Evolutionary conservation across 2,888 invertebrate species (phyloP).

Genomic region (Macrophya annulata): DNA sequence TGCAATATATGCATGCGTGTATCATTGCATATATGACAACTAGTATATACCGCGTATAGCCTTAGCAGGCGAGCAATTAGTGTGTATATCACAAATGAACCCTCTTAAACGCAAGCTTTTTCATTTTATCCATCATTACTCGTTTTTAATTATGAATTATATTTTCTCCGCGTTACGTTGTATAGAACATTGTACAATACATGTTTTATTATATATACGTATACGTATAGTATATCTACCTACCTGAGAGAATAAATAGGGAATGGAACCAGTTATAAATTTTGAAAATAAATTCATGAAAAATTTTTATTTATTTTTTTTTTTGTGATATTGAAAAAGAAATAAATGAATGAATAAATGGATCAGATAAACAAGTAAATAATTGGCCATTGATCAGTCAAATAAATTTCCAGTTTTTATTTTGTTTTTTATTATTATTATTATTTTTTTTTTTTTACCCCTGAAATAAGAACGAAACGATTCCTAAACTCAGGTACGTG

Average conservation of each 20-base stretch:
- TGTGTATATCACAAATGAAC: not conserved
- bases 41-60: constrained; percentile 31
- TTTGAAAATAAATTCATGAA: not conserved
- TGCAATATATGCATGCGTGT: not conserved
- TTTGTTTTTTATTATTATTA: too few species aligned
- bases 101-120: not conserved
- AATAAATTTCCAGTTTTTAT: not conserved
- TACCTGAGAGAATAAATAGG: not conserved
- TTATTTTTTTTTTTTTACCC: not conserved
- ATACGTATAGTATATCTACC: not conserved
- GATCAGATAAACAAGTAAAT: not conserved
- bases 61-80: constrained; percentile 25
- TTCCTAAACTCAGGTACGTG: constrained; percentile 30
- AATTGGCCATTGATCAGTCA: not conserved
- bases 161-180: not conserved
- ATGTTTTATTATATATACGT: not conserved
- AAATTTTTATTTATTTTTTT: too few species aligned
- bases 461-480: not conserved
- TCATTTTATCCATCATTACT: constrained; percentile 14
- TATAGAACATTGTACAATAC: not conserved
- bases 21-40: constrained; percentile 1
- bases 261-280: not conserved
- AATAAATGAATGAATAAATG: not conserved
- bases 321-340: not conserved
- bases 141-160: constrained; percentile 12